These are phyloP conservation scores for Dipodomys ordii DNA, from an alignment of 2,113 vertebrate genomes.

Conservation along the genomic window DNA sequence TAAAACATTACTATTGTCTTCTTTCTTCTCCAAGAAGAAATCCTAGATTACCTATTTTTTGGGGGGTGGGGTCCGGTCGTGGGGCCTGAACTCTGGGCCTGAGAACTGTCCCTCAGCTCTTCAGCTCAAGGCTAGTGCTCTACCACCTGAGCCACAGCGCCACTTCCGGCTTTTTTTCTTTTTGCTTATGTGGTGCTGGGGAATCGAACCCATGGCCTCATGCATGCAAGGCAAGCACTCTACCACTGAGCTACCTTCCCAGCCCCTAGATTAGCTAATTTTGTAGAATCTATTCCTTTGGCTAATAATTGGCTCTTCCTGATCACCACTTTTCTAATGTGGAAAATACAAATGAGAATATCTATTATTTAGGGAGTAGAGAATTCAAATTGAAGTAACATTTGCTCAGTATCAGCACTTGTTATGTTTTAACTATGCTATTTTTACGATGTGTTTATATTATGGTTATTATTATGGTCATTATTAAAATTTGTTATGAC, in stretches of 20 bases:
- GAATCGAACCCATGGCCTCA: no score
- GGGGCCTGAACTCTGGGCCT: no score
- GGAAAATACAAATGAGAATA: conserved; percentile 34
- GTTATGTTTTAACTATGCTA: neutral
- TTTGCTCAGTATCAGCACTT: neutral
- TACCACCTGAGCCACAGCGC: no score
- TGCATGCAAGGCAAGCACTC: no score
- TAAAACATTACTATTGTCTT: neutral
- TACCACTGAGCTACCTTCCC: no score
- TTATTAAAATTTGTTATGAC: neutral
- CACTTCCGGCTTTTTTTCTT: no score
- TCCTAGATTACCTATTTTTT: neutral
- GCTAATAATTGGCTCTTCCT: conserved; percentile 9
- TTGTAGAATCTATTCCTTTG: neutral
- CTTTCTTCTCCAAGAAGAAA: neutral
- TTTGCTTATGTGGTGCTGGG: no score
- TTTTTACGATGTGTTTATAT: neutral
- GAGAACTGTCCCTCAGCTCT: no score
- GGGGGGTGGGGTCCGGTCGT: no score
- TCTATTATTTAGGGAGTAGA: neutral
- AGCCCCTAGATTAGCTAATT: neutral
- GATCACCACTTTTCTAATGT: neutral
- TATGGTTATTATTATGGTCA: neutral
- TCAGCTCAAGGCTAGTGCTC: no score
- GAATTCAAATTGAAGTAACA: neutral